Evolutionary conservation across 2,888 invertebrate species (phyloP).

Genomic region (Smittia sp.): DNA sequence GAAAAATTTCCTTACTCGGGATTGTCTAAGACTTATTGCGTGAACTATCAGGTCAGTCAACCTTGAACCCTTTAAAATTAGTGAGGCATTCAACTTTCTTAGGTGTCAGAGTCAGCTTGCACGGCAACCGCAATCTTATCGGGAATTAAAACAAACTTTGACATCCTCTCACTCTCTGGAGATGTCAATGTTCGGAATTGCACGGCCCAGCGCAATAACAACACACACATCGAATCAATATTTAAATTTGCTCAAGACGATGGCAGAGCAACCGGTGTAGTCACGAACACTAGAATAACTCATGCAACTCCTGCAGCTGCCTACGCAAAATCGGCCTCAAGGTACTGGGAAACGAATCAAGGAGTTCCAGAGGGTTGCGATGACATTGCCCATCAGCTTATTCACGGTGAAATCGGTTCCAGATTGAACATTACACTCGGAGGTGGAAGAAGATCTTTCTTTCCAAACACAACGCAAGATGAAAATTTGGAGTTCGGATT

Average conservation of each 20-base stretch:
- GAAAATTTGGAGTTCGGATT: slow-evolving; percentile 48
- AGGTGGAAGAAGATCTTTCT: slow-evolving; percentile 53
- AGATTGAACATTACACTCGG: slow-evolving; percentile 55
- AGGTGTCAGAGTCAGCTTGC: slow-evolving; percentile 70
- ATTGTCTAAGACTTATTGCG: slow-evolving; percentile 62
- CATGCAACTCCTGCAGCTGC: slow-evolving; percentile 69
- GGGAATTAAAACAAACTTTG: slow-evolving; percentile 70
- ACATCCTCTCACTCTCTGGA: slow-evolving; percentile 66
- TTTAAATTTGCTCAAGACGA: slow-evolving; percentile 63
- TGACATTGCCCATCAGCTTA: slow-evolving; percentile 67
- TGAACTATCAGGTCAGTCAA: slow-evolving; percentile 68
- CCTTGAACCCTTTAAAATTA: no score
- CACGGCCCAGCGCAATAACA: slow-evolving; percentile 56
- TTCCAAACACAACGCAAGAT: slow-evolving; percentile 49
- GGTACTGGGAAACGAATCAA: slow-evolving; percentile 65
- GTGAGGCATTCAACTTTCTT: no score
- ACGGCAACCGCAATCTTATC: slow-evolving; percentile 70
- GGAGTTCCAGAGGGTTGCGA: slow-evolving; percentile 55
- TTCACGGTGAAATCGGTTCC: slow-evolving; percentile 61
- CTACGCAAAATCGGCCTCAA: slow-evolving; percentile 64
- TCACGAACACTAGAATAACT: slow-evolving; percentile 70
- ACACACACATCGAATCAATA: slow-evolving; percentile 60
- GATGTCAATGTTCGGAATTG: slow-evolving; percentile 62
- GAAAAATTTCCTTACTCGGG: slow-evolving; percentile 32
- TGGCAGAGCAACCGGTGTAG: slow-evolving; percentile 54